phyloP scores from a whole-genome alignment of 2,888 invertebrate genomes.

The Resseliella maxima region DNA sequence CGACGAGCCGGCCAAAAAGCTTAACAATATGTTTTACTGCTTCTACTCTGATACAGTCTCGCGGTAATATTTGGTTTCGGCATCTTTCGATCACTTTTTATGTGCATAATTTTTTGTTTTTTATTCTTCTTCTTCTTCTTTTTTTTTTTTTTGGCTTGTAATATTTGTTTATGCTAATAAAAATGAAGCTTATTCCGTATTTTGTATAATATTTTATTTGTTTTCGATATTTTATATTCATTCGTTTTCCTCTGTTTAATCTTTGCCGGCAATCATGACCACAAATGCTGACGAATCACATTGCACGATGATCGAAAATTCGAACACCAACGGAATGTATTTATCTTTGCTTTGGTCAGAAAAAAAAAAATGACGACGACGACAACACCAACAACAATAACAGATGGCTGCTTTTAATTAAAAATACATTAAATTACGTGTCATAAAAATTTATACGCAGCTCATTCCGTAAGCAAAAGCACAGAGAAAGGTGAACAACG shows the following conservation, averaged over 20 bases:
- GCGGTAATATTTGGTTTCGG: not conserved
- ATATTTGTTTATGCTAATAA: conserved; percentile 55
- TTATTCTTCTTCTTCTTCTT: no score
- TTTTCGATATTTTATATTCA: not conserved
- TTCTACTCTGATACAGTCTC: not conserved
- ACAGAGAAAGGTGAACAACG: not conserved
- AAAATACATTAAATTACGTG: conserved; percentile 54
- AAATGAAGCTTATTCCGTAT: conserved; percentile 29
- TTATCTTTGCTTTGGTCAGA: not conserved
- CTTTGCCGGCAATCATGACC: not conserved
- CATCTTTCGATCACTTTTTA: conserved; percentile 37
- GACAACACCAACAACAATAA: no score
- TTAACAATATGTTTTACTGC: conserved; percentile 11
- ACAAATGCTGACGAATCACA: not conserved
- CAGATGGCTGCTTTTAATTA: conserved; percentile 48
- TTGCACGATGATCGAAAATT: not conserved
- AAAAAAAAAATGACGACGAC: not conserved
- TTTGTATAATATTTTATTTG: conserved; percentile 53
- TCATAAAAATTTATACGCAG: conserved; percentile 52
- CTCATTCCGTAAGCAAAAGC: not conserved
- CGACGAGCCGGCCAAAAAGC: not conserved
- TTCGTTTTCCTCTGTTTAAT: not conserved
- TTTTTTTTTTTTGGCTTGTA: not conserved
- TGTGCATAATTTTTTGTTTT: no score
- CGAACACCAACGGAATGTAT: not conserved